Evolutionary conservation across 2,113 vertebrate species (phyloP), one percentile per base, ranked within the genome.

Genomic region (Sinocyclocheilus rhinocerous): DNA sequence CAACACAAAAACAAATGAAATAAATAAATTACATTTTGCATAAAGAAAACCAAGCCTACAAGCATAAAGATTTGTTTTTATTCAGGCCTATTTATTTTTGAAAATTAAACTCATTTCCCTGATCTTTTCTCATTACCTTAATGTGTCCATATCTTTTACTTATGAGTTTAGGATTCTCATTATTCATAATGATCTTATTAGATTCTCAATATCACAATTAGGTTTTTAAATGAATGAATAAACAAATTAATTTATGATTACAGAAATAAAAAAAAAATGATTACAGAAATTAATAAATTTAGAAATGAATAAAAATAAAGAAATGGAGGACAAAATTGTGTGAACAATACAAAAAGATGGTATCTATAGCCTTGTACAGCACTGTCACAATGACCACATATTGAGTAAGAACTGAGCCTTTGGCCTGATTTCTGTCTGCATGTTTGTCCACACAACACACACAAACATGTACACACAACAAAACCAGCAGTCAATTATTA

Each of bases 381-480:
- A 36, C 3, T 78, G 2, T 57, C 26, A 20, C 76, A 29, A 20
- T 57, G 16, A 77, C 26, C 4, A 22, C 52, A 18, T 55, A 78
- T 22, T 57, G 18, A 78, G 52, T 57, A 6, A 22, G 45, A 39
- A 39, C 39, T 39, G 39, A 7, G 39, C 39, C 5, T 39, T 39
- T 57, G 29, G 22, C 22, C 73, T 76, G 52, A 55, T 59, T 55
- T 18, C 52, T 18, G 5, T 57, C 16, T 20, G 52, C 52, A 57
- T 7, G 52, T 57, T 79, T 79, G 29, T 22, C 45, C 29, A 55
- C 63, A 50, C n/a, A 15, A 57, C 50, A 11, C 57, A 39, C 29
- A 16, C 52, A n/a, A 57, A 72, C 81, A 80, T 63, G 42, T 57
- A 76, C 24, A 24, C 42, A 15, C 22, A n/a, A 81, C 83, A 84